These are phyloP conservation scores for Todus mexicanus DNA, from an alignment of 2,797 vertebrate genomes.

Conservation along the genomic window DNA sequence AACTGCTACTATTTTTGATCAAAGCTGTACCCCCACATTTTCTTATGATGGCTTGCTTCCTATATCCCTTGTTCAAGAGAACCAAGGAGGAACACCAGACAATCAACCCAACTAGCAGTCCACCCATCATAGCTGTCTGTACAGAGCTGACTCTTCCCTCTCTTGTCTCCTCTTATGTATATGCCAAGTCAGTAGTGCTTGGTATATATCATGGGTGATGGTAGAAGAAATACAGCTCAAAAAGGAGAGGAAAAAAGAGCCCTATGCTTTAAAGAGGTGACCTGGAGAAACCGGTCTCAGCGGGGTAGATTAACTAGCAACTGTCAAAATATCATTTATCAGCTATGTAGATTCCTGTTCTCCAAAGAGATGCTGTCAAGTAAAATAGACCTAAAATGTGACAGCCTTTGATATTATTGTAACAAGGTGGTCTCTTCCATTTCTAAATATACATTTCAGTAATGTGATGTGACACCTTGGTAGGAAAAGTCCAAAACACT, in stretches of 20 bases:
- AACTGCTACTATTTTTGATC: not conserved
- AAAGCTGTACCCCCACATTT: not conserved
- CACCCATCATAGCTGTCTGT: not conserved
- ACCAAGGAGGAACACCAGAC: not conserved
- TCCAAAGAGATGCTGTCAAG: slow-evolving; percentile 42
- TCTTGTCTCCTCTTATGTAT: not conserved
- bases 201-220: not conserved
- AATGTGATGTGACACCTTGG: slow-evolving; percentile 25
- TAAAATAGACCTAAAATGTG: slow-evolving; percentile 34
- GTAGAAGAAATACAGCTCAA: not conserved
- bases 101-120: not conserved
- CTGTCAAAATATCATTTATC: slow-evolving; percentile 44
- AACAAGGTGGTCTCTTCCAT: not conserved
- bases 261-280: not conserved
- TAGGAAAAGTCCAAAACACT: slow-evolving; percentile 6
- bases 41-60: not conserved
- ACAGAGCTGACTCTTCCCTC: not conserved
- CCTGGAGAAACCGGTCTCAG: not conserved
- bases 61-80: not conserved
- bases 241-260: not conserved
- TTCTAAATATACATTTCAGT: not conserved
- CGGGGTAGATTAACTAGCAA: not conserved
- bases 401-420: slow-evolving; percentile 6
- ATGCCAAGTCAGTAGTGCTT: not conserved
- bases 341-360: not conserved